Conservation (phyloP, 2,113 vertebrate genomes). For the Argyrosomus japonicus region DNA sequence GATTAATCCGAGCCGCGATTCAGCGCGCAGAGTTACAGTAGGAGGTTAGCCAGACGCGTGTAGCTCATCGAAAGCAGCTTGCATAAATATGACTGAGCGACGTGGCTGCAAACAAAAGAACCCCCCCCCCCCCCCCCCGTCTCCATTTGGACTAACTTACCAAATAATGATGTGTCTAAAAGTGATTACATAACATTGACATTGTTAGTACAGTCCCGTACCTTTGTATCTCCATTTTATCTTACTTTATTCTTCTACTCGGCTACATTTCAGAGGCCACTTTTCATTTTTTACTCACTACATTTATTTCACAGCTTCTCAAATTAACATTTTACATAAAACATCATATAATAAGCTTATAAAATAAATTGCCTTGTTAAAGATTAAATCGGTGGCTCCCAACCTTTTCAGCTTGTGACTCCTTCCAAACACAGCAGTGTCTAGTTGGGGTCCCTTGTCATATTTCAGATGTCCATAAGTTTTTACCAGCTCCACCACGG, state of each 20-base stretch:
- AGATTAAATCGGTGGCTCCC: neutral
- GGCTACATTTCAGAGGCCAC: too few species aligned
- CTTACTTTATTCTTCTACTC: neutral
- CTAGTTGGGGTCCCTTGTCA: neutral
- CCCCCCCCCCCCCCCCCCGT: too few species aligned
- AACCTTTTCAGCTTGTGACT: neutral
- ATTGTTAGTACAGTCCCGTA: too few species aligned
- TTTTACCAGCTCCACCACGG: neutral
- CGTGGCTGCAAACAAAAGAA: neutral
- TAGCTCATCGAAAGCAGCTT: slow-evolving; percentile 20
- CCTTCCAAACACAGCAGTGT: too few species aligned
- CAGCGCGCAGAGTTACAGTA: slow-evolving; percentile 34
- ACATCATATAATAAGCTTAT: too few species aligned
- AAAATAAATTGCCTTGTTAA: neutral
- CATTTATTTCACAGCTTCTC: too few species aligned
- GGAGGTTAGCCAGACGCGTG: slow-evolving; percentile 28
- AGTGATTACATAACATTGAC: neutral
- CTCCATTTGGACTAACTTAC: neutral
- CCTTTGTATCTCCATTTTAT: neutral
- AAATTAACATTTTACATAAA: too few species aligned
- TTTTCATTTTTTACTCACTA: too few species aligned
- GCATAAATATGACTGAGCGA: slow-evolving; percentile 24
- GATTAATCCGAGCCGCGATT: slow-evolving; percentile 51
- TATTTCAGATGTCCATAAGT: neutral
- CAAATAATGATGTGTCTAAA: neutral